phyloP scores from a whole-genome alignment of 1,140 invertebrate species.

The Uloborus diversus region DNA sequence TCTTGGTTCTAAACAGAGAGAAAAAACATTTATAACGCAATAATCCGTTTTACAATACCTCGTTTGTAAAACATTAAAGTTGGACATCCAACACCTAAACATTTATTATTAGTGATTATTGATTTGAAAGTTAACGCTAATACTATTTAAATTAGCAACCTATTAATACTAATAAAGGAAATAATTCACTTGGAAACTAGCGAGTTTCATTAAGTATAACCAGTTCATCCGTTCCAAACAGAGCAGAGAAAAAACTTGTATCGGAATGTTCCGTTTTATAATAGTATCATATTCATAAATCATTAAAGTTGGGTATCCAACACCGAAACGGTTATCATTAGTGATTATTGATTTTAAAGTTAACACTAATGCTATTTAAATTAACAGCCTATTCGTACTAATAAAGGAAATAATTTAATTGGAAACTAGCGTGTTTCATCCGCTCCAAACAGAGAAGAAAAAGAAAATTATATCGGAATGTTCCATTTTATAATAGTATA shows the following conservation, averaged over 20 bases:
- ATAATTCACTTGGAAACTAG: slow-evolving; percentile 16
- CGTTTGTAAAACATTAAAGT: not conserved
- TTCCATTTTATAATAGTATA: too few species aligned
- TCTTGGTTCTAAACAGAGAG: not conserved
- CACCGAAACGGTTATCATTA: too few species aligned
- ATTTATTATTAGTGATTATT: too few species aligned
- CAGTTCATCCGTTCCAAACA: not conserved
- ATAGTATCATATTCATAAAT: too few species aligned
- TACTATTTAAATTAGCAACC: not conserved
- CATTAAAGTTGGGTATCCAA: too few species aligned
- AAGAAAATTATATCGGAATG: too few species aligned
- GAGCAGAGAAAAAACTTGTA: slow-evolving; percentile 5
- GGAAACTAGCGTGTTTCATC: slow-evolving; percentile 24
- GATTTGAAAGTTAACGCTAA: too few species aligned
- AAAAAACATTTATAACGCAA: slow-evolving; percentile 12
- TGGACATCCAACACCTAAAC: slow-evolving; percentile 18
- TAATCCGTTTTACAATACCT: slow-evolving; percentile 20
- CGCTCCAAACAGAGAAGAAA: too few species aligned
- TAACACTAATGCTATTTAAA: too few species aligned
- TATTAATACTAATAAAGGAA: slow-evolving; percentile 6
- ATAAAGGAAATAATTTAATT: not conserved
- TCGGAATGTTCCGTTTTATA: slow-evolving; percentile 23
- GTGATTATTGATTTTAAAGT: too few species aligned
- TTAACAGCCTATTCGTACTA: too few species aligned
- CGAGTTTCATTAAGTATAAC: slow-evolving; percentile 18